Conservation (phyloP, 2,888 invertebrate species). For the Stenurella melanura region DNA sequence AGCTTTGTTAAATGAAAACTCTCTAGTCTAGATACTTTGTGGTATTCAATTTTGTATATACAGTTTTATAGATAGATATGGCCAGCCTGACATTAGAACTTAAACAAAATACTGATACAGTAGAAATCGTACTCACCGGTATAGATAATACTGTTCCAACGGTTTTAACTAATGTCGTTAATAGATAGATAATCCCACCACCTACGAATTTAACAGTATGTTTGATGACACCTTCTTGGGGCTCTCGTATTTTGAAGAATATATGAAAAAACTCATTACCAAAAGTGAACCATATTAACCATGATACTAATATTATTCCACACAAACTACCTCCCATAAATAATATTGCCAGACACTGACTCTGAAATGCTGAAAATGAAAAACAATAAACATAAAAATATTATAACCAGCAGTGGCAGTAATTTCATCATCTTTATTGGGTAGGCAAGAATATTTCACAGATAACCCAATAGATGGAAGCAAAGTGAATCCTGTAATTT, state of each 20-base stretch:
- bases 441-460: too few relatives aligned
- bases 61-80: neutral
- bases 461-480: too few relatives aligned
- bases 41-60: neutral
- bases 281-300: slow-evolving; percentile 56
- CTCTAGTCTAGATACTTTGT: neutral
- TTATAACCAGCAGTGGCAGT: too few relatives aligned
- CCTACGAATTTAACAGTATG: slow-evolving; percentile 51
- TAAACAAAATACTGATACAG: neutral
- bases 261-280: slow-evolving; percentile 53
- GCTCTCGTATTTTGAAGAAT: slow-evolving; percentile 51
- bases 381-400: neutral
- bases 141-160: slow-evolving; percentile 54
- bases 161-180: slow-evolving; percentile 52
- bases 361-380: slow-evolving; percentile 47
- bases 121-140: slow-evolving; percentile 51
- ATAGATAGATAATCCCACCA: slow-evolving; percentile 51
- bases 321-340: slow-evolving; percentile 53
- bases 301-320: slow-evolving; percentile 53
- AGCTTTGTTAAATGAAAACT: neutral
- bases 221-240: slow-evolving; percentile 43
- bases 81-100: neutral
- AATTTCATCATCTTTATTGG: too few relatives aligned
- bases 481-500: too few relatives aligned
- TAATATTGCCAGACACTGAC: slow-evolving; percentile 47